These are phyloP conservation scores for Megalops cyprinoides DNA, from an alignment of 2,797 vertebrate species.

Conservation along the genomic window DNA sequence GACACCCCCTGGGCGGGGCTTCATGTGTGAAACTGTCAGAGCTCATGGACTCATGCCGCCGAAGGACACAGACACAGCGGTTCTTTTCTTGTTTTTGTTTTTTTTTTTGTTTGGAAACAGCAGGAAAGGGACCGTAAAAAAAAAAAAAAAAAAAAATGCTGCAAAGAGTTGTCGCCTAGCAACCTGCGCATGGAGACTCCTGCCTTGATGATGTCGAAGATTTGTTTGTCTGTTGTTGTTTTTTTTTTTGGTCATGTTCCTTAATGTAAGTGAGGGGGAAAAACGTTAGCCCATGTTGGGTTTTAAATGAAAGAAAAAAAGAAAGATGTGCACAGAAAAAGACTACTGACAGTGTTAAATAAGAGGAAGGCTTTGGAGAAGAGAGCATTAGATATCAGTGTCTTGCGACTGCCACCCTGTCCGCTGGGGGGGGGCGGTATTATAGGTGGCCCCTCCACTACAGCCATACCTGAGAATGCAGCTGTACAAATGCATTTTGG, in stretches of 20 bases:
- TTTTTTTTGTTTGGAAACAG: background rate
- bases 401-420: background rate
- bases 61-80: background rate
- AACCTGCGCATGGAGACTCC: conserved; percentile 6
- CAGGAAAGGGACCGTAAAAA: conserved; percentile 26
- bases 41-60: background rate
- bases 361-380: background rate
- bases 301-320: conserved; percentile 19
- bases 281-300: conserved; percentile 29
- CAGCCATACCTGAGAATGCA: conserved; percentile 8
- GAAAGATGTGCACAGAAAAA: conserved; percentile 4
- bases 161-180: background rate
- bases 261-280: conserved; percentile 13
- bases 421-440: background rate
- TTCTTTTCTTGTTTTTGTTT: background rate
- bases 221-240: background rate
- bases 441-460: background rate
- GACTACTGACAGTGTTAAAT: conserved; percentile 33
- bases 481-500: conserved; percentile 4
- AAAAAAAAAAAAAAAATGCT: background rate
- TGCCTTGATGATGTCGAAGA: background rate
- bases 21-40: background rate
- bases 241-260: background rate
- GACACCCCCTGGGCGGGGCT: background rate
- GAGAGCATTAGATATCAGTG: background rate